Percentiles rank a stretch among this genome's conserved stretches.
phyloP scores from a whole-genome alignment of 1,140 invertebrate species.

The Camponotus vicinus region DNA sequence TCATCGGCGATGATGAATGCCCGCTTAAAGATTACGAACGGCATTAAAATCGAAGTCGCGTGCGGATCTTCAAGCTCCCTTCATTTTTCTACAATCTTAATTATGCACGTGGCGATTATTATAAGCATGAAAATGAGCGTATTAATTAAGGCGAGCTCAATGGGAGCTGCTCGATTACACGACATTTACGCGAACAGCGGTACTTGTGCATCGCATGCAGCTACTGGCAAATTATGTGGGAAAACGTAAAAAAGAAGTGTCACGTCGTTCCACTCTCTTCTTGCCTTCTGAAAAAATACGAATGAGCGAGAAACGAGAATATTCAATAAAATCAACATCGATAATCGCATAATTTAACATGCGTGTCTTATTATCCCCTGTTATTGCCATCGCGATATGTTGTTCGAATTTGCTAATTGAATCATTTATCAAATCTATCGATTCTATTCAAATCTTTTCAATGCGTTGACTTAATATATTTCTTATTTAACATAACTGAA shows the following conservation, averaged over 20 bases:
- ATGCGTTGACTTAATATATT: background rate
- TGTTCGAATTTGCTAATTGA: background rate
- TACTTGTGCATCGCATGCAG: slow-evolving; percentile 13
- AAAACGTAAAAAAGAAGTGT: slow-evolving; percentile 31
- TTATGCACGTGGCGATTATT: slow-evolving; percentile 25
- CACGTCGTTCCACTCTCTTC: no score
- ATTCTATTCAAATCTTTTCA: no score
- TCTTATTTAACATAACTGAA: slow-evolving; percentile 5
- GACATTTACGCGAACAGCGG: slow-evolving; percentile 14
- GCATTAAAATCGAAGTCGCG: slow-evolving; percentile 12
- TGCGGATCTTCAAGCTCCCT: background rate
- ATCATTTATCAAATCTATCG: background rate
- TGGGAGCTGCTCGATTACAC: slow-evolving; percentile 15
- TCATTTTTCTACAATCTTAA: slow-evolving; percentile 8
- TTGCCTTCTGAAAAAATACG: background rate
- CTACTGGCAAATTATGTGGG: background rate
- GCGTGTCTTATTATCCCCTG: slow-evolving; percentile 6
- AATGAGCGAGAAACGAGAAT: slow-evolving; percentile 16
- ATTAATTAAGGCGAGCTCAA: slow-evolving; percentile 51
- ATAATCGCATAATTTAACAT: slow-evolving; percentile 2
- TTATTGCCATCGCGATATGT: background rate
- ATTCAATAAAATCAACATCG: slow-evolving; percentile 25
- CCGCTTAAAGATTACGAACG: background rate
- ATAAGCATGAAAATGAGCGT: slow-evolving; percentile 20
- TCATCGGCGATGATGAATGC: slow-evolving; percentile 38